Conservation (phyloP, 2,888 invertebrate genomes). For the Noctuana brunneofusca region DNA sequence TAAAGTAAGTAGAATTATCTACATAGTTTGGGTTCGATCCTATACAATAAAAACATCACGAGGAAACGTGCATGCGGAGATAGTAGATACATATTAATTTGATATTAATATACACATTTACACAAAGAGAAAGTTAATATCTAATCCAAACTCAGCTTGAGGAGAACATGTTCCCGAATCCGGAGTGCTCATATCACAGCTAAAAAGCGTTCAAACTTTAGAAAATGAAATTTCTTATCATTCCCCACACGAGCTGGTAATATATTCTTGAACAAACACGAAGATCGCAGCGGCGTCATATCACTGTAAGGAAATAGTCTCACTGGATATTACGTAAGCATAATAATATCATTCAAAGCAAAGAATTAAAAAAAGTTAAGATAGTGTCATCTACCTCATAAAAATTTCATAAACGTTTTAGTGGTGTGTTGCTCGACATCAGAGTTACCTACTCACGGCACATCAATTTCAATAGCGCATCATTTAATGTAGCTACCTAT, state of each 20-base stretch:
- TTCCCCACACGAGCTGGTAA: constrained; percentile 9
- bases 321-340: neutral
- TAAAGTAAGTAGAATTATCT: too few relatives aligned
- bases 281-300: constrained; percentile 16
- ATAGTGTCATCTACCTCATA: neutral
- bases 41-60: too few relatives aligned
- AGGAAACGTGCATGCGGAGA: too few relatives aligned
- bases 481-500: too few relatives aligned
- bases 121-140: neutral
- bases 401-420: neutral
- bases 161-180: neutral
- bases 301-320: constrained; percentile 5
- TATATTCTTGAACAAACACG: constrained; percentile 22
- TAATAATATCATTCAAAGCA: constrained; percentile 1
- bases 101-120: neutral
- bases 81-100: too few relatives aligned
- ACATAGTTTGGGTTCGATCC: too few relatives aligned
- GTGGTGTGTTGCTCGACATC: too few relatives aligned
- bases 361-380: neutral
- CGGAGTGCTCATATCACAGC: constrained; percentile 12
- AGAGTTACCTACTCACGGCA: too few relatives aligned
- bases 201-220: constrained; percentile 13
- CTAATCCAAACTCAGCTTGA: neutral
- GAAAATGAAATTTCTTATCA: constrained; percentile 23
- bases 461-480: too few relatives aligned